phyloP scores from a whole-genome alignment of 2,113 vertebrate genomes.

The Abramis brama region DNA sequence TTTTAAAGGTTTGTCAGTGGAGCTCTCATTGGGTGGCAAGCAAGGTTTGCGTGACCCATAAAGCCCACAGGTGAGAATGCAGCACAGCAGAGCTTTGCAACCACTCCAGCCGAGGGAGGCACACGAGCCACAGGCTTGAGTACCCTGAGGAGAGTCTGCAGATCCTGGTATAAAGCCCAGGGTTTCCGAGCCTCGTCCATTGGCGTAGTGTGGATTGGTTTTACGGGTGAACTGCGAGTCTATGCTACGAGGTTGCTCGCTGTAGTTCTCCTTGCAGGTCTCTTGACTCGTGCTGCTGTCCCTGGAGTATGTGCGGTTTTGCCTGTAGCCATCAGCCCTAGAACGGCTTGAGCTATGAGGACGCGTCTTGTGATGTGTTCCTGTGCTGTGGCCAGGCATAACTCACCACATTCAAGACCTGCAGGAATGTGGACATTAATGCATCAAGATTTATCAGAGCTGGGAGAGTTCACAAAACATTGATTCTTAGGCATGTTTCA shows the following conservation, averaged over 20 bases:
- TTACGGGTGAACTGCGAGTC: constrained; percentile 71
- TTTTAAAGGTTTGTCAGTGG: constrained; percentile 78
- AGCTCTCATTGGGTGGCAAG: constrained; percentile 82
- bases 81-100: constrained; percentile 76
- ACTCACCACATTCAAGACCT: constrained; percentile 75
- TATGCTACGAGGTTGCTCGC: constrained; percentile 60
- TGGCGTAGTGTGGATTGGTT: constrained; percentile 74
- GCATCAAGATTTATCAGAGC: too few species aligned
- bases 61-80: constrained; percentile 83
- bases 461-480: background rate
- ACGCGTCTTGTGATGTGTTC: constrained; percentile 66
- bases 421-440: constrained; percentile 15
- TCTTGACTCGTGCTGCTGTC: constrained; percentile 76
- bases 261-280: constrained; percentile 59
- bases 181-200: constrained; percentile 79
- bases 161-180: constrained; percentile 89
- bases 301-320: constrained; percentile 64
- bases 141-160: constrained; percentile 72
- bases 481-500: background rate
- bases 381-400: constrained; percentile 85
- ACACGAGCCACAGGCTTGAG: constrained; percentile 80
- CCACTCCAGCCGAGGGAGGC: constrained; percentile 81
- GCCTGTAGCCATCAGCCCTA: constrained; percentile 74
- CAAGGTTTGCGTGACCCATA: constrained; percentile 81
- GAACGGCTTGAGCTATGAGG: constrained; percentile 66